Conservation (phyloP, 2,113 vertebrate species). For the Myanophis thanlyinensis region DNA sequence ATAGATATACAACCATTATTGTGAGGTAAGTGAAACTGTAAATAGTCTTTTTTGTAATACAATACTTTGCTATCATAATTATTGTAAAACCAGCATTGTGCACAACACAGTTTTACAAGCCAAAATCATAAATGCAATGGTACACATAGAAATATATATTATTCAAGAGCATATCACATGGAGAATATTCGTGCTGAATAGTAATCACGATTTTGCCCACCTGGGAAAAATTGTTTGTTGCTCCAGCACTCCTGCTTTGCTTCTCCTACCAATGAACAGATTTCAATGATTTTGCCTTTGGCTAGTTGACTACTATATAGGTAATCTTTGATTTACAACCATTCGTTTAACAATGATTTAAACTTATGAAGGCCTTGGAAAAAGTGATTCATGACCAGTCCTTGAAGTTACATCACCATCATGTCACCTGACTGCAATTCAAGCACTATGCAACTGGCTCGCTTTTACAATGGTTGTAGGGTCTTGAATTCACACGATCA, state of each 20-base stretch:
- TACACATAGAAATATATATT: background rate
- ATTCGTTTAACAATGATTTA: background rate
- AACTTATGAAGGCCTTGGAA: background rate
- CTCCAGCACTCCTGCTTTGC: background rate
- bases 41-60: background rate
- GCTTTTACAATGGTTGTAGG: background rate
- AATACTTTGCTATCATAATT: background rate
- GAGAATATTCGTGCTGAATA: background rate
- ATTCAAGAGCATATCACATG: background rate
- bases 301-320: background rate
- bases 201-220: background rate
- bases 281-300: background rate
- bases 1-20: slow-evolving; percentile 32
- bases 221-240: background rate
- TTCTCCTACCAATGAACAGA: background rate
- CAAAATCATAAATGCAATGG: background rate
- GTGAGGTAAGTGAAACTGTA: slow-evolving; percentile 12
- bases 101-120: background rate
- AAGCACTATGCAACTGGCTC: background rate
- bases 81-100: background rate
- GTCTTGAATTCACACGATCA: background rate
- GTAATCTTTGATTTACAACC: background rate
- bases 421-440: background rate
- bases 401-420: background rate
- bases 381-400: background rate